Evolutionary conservation across 2,888 invertebrate species (phyloP).

Genomic region (Altica lythri): DNA sequence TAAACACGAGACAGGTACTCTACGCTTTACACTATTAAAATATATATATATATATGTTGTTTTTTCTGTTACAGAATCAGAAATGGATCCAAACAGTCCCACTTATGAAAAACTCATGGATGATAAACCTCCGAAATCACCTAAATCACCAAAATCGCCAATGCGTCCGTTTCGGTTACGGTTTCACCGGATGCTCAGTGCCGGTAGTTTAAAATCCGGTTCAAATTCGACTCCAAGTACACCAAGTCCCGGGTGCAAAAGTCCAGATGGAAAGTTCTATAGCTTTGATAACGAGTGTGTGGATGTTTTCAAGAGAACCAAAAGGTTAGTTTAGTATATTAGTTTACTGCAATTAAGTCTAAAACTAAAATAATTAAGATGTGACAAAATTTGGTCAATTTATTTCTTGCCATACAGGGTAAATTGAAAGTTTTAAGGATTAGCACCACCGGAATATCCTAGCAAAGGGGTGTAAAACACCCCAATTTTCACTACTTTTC

Average conservation of each 20-base stretch:
- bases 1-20: too few relatives aligned
- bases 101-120: constrained; percentile 38
- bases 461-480: too few relatives aligned
- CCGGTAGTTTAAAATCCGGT: constrained; percentile 40
- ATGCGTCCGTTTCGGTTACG: constrained; percentile 40
- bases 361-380: too few relatives aligned
- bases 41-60: too few relatives aligned
- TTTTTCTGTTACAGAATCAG: background rate
- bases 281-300: constrained; percentile 36
- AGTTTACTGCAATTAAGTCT: background rate
- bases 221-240: constrained; percentile 31
- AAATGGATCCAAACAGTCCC: constrained; percentile 44
- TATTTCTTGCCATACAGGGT: too few relatives aligned
- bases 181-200: constrained; percentile 45
- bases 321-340: constrained; percentile 25
- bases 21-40: too few relatives aligned
- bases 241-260: constrained; percentile 25
- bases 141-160: constrained; percentile 36
- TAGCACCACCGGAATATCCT: too few relatives aligned
- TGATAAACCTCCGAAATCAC: constrained; percentile 36
- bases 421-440: too few relatives aligned
- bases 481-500: too few relatives aligned
- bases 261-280: constrained; percentile 21
- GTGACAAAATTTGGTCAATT: too few relatives aligned
- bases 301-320: constrained; percentile 29